phyloP scores from a whole-genome alignment of 2,113 vertebrate species.

The Mormoops blainvillei region DNA sequence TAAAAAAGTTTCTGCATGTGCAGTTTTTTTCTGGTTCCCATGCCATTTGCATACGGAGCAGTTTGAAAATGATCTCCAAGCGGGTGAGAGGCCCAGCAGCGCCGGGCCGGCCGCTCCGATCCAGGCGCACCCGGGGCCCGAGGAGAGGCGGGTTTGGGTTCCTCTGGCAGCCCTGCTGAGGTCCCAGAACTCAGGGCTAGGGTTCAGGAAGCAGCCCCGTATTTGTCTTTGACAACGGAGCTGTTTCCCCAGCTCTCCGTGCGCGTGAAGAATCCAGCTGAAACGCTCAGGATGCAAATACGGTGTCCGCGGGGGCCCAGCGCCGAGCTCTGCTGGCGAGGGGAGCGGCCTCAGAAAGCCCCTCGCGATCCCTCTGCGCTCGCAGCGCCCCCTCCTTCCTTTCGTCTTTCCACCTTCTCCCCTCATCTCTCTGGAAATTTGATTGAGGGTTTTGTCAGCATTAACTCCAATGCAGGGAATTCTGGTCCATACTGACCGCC shows the following conservation, averaged over 20 bases:
- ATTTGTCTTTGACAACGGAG: background rate
- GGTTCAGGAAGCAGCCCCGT: accelerated
- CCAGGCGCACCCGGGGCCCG: accelerated
- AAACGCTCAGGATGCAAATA: background rate
- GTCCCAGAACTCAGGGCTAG: background rate
- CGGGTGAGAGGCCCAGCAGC: accelerated
- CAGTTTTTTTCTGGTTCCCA: background rate
- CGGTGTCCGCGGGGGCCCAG: accelerated
- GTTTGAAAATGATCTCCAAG: background rate
- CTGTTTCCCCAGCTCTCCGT: accelerated
- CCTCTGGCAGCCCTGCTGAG: background rate
- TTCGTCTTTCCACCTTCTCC: background rate
- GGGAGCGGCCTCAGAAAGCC: background rate
- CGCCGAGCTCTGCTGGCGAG: accelerated
- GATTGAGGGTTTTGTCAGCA: background rate
- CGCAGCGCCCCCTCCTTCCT: accelerated
- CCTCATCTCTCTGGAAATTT: background rate
- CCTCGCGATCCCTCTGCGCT: accelerated
- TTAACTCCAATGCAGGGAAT: background rate
- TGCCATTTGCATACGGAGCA: background rate
- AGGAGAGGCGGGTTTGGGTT: background rate
- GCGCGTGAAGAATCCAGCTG: too few species aligned
- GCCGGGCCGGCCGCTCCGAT: accelerated
- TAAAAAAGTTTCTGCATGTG: accelerated
- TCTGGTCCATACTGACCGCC: constrained; percentile 19